Evolutionary conservation across 2,888 invertebrate species (phyloP).

Genomic region (Plagiodera versicolora): DNA sequence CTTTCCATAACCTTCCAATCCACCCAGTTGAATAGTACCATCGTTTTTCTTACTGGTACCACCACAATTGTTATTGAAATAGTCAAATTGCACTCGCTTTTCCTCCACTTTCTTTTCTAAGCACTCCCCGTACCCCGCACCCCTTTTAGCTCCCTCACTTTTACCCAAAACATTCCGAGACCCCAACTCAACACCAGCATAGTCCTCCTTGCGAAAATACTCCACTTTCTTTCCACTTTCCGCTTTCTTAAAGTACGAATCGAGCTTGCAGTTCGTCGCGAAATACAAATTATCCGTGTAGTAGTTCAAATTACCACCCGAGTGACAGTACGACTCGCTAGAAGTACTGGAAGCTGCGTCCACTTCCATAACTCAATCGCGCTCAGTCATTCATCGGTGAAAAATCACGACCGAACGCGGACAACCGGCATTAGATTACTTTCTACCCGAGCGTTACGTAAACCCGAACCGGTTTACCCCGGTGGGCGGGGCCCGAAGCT

Average conservation of each 20-base stretch:
- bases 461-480: conserved; percentile 33
- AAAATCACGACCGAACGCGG: conserved; percentile 18
- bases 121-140: conserved; percentile 24
- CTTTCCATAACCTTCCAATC: conserved; percentile 50
- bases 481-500: conserved; percentile 31
- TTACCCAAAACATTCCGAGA: conserved; percentile 25
- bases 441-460: conserved; percentile 30
- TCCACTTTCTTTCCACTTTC: conserved; percentile 37
- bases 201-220: conserved; percentile 36
- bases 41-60: conserved; percentile 26
- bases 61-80: conserved; percentile 42
- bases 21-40: conserved; percentile 47
- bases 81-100: conserved; percentile 40
- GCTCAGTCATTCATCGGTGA: conserved; percentile 10
- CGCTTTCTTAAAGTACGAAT: conserved; percentile 42
- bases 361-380: conserved; percentile 32
- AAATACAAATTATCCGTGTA: conserved; percentile 48
- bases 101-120: conserved; percentile 27
- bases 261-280: conserved; percentile 44
- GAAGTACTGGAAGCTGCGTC: conserved; percentile 48
- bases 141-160: conserved; percentile 25
- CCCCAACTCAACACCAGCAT: conserved; percentile 29
- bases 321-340: conserved; percentile 46
- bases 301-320: conserved; percentile 42
- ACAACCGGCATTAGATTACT: conserved; percentile 30